Percentiles rank a stretch among this genome's conserved stretches.
Conservation (phyloP, 2,113 vertebrate species). For the Suncus etruscus region DNA sequence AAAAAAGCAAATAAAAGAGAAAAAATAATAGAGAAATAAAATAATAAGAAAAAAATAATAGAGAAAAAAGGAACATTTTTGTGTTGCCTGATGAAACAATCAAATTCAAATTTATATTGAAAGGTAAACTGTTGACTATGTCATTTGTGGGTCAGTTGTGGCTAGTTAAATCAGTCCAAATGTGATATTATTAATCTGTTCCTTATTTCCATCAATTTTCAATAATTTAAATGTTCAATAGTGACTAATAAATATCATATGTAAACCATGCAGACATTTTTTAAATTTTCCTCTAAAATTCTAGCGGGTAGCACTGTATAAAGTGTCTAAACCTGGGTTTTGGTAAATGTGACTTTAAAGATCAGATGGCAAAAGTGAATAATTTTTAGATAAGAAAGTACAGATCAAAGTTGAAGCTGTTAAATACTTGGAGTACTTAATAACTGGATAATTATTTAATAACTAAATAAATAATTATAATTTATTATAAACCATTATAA, state of each 20-base stretch:
- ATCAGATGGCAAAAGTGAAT: neutral
- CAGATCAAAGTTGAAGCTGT: neutral
- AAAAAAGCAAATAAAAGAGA: no score
- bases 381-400: neutral
- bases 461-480: no score
- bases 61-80: no score
- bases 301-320: neutral
- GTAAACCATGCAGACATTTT: neutral
- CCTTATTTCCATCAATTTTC: neutral
- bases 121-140: neutral
- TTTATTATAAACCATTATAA: no score
- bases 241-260: neutral
- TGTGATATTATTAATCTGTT: conserved; percentile 27
- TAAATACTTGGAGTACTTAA: no score
- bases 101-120: conserved; percentile 29
- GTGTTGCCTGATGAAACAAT: neutral
- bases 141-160: neutral
- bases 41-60: no score
- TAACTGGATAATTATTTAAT: no score
- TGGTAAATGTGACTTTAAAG: neutral
- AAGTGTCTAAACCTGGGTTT: neutral
- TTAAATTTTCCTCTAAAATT: conserved; percentile 6
- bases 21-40: no score
- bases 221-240: neutral
- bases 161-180: conserved; percentile 43